Percentiles rank a stretch among this genome's conserved stretches.
phyloP scores from a whole-genome alignment of 2,888 invertebrate species.

The Myopa tessellatipennis region DNA sequence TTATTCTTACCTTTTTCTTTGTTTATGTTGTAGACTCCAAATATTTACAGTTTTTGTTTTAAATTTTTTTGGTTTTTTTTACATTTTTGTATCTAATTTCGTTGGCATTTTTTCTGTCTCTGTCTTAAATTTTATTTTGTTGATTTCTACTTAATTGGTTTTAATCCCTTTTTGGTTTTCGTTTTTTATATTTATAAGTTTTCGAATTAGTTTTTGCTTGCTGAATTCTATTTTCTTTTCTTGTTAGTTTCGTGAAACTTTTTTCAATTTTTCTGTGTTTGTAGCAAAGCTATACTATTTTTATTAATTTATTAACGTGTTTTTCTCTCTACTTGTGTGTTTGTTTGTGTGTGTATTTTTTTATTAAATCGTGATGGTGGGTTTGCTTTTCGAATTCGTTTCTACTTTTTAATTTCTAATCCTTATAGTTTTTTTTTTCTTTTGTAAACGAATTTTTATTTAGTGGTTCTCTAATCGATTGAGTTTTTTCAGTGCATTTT shows the following conservation, averaged over 20 bases:
- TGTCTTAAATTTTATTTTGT: conserved; percentile 26
- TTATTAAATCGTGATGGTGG: conserved; percentile 23
- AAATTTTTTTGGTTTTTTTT: conserved; percentile 5
- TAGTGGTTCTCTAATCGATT: too few species aligned
- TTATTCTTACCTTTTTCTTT: not conserved
- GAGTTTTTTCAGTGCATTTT: not conserved
- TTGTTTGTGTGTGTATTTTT: conserved; percentile 22
- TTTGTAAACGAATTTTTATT: not conserved
- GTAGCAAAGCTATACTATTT: conserved; percentile 38
- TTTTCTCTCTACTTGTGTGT: conserved; percentile 1
- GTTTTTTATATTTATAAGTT: conserved; percentile 3
- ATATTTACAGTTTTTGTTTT: conserved; percentile 2
- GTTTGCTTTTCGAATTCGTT: conserved; percentile 26
- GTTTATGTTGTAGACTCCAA: not conserved
- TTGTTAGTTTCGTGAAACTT: conserved; percentile 44
- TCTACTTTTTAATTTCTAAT: conserved; percentile 28
- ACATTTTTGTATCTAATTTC: conserved; percentile 38
- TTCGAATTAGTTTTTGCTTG: conserved; percentile 3
- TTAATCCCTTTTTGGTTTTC: conserved; percentile 17
- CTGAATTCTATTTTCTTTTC: conserved; percentile 4
- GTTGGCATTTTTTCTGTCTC: conserved; percentile 41
- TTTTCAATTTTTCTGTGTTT: conserved; percentile 38
- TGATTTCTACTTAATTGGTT: not conserved
- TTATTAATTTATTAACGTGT: conserved; percentile 19
- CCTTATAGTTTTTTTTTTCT: conserved; percentile 4